Percentiles rank a stretch among this genome's conserved stretches.
These are phyloP conservation scores for Onychomys arenicola DNA, from an alignment of 2,797 vertebrate genomes.

Conservation along the genomic window DNA sequence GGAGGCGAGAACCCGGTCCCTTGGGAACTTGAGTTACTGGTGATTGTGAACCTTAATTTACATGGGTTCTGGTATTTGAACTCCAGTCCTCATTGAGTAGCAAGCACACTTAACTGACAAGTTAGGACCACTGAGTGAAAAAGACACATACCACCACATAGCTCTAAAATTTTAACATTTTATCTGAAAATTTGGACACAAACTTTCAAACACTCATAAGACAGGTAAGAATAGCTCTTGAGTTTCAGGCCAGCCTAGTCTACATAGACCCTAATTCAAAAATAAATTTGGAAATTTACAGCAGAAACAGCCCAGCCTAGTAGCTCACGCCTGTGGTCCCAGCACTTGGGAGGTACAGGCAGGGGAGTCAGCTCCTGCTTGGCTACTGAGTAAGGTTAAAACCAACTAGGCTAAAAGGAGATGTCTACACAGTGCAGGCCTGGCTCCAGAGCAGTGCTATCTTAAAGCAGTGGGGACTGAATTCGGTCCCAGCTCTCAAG, in stretches of 20 bases:
- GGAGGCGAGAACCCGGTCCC: neutral
- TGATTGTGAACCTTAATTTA: neutral
- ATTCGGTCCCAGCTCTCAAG: neutral
- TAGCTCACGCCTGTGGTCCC: neutral
- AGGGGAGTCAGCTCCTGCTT: neutral
- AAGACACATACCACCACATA: neutral
- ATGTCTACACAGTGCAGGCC: too few relatives aligned
- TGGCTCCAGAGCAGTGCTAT: neutral
- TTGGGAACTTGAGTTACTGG: neutral
- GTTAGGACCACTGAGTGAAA: neutral
- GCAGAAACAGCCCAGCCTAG: neutral
- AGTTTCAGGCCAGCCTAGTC: neutral
- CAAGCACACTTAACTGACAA: neutral
- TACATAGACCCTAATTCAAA: neutral
- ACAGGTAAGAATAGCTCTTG: neutral
- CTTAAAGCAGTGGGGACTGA: neutral
- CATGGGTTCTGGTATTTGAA: neutral
- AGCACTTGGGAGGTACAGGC: neutral
- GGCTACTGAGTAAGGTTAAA: neutral
- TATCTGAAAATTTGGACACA: too few relatives aligned
- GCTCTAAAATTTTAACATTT: neutral
- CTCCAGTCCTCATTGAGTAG: neutral
- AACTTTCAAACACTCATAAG: neutral
- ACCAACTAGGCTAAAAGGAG: neutral
- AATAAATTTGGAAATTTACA: neutral